Evolutionary conservation across 2,888 invertebrate genomes (phyloP), one percentile per base, ranked within the genome.

Genomic region (Leucoma salicis): DNA sequence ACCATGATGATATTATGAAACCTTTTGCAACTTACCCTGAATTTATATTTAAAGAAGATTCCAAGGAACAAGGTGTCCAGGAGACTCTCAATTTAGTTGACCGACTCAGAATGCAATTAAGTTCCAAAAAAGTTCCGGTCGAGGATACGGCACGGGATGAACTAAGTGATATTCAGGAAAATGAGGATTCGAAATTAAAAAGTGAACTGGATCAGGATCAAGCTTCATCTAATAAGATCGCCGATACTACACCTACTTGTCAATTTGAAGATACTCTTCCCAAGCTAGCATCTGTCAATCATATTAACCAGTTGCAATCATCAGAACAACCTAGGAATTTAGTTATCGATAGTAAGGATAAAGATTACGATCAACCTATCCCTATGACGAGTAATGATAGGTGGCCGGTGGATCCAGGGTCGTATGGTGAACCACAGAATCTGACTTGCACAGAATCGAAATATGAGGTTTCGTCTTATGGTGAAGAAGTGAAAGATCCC

Each of bases 11-110:
- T 60, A 86, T 92, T 28, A 89, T 91, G 67, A 92, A 93, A 64
- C 92, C 93, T 0, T 94, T 94, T 70, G 91, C 92, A 4, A 92
- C 93, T 43, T 92, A 91, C 53, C 92, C 92, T 31, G 93, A 93
- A 52, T 90, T 93, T 65, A 83, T 94, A 51, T 93, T 94, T 66
- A 94, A 94, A 67, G 95, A 95, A 68, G 95, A 95, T 70, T 93
- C 94, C 2, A 95, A 95, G 69, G 96, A 96, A 74, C 91, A 89
- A 60, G 95, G 95, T 59, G 95, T 95, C 0, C 91, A 95, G 49
- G 96, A 96, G 73, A 97, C 97, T 0, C 84, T 95, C 46, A 94
- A 96, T 81, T 88, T 97, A 16, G 95, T 97, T 3, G 95, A 96
- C 68, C 95, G 97, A 67, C 82, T 97, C 12, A 90, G 96, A 35